Percentiles rank a stretch among this genome's conserved stretches.
These are phyloP conservation scores for Cervus canadensis DNA, from an alignment of 2,113 vertebrate genomes.

Conservation along the genomic window DNA sequence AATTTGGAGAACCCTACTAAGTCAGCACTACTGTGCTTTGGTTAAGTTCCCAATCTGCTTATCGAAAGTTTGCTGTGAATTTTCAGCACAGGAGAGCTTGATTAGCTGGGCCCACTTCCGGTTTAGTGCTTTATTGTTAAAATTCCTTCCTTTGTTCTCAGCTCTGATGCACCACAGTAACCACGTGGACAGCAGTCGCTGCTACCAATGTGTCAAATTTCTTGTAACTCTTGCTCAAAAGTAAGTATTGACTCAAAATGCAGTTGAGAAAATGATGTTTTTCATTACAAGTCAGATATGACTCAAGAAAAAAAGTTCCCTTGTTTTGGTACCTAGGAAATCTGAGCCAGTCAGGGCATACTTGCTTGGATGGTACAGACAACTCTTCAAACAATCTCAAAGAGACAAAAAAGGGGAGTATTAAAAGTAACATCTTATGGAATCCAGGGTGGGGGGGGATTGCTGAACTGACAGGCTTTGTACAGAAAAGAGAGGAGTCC, in stretches of 20 bases:
- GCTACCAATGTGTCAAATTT: constrained; percentile 99
- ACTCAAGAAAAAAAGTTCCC: background rate
- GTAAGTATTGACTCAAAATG: constrained; percentile 82
- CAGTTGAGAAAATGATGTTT: background rate
- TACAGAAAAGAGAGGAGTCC: background rate
- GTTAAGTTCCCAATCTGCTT: background rate
- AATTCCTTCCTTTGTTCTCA: constrained; percentile 68
- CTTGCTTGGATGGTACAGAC: background rate
- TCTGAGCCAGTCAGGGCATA: background rate
- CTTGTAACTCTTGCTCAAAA: constrained; percentile 97
- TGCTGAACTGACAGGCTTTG: background rate
- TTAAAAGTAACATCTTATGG: background rate
- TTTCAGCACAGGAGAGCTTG: background rate
- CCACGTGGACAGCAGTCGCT: constrained; percentile 97
- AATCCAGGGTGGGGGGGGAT: background rate
- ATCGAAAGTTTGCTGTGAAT: background rate
- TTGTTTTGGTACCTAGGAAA: background rate
- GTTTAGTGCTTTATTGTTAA: background rate
- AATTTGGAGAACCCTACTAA: background rate
- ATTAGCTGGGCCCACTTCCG: too few species aligned
- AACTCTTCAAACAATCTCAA: background rate
- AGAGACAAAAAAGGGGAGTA: background rate
- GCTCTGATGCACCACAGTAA: constrained; percentile 99
- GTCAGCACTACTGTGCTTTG: background rate
- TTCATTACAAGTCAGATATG: background rate